These are phyloP conservation scores for Trichomalopsis sarcophagae DNA, from an alignment of 1,140 invertebrate genomes.

Conservation along the genomic window DNA sequence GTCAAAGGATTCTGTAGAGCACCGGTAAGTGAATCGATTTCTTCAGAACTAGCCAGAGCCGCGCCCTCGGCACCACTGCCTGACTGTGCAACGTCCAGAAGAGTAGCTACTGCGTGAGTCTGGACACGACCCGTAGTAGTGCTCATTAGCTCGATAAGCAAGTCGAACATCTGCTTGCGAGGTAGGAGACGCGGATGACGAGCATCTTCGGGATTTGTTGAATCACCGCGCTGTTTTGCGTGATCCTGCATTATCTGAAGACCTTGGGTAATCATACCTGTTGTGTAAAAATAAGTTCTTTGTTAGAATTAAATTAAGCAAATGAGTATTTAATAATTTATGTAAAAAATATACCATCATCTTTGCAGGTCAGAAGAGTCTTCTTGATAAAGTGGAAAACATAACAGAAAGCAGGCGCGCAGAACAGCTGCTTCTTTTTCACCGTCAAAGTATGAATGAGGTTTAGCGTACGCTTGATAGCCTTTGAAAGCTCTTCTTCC, in stretches of 20 bases:
- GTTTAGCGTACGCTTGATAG: slow-evolving; percentile 78
- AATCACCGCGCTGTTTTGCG: slow-evolving; percentile 78
- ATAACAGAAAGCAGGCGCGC: slow-evolving; percentile 87
- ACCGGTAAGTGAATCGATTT: slow-evolving; percentile 85
- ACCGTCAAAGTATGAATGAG: slow-evolving; percentile 77
- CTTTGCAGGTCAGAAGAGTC: slow-evolving; percentile 76
- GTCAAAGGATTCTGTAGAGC: slow-evolving; percentile 83
- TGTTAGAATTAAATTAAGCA: not conserved
- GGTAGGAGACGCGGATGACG: slow-evolving; percentile 87
- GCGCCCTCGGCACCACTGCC: slow-evolving; percentile 80
- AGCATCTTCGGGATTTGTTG: slow-evolving; percentile 73
- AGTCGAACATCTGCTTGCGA: slow-evolving; percentile 85
- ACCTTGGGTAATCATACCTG: slow-evolving; percentile 76
- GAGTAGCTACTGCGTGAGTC: slow-evolving; percentile 83
- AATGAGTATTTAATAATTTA: not conserved
- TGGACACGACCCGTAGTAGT: slow-evolving; percentile 82
- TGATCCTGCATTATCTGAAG: slow-evolving; percentile 85
- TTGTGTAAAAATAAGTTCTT: not conserved
- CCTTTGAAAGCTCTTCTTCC: slow-evolving; percentile 80
- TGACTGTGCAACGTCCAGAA: slow-evolving; percentile 85
- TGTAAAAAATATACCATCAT: slow-evolving; percentile 70
- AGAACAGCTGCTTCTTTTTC: slow-evolving; percentile 74
- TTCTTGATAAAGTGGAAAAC: slow-evolving; percentile 87
- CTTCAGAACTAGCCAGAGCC: slow-evolving; percentile 79
- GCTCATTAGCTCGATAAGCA: slow-evolving; percentile 88